These are phyloP conservation scores for Drosophila mauritiana DNA, from an alignment of 1,140 invertebrate species.

Conservation along the genomic window DNA sequence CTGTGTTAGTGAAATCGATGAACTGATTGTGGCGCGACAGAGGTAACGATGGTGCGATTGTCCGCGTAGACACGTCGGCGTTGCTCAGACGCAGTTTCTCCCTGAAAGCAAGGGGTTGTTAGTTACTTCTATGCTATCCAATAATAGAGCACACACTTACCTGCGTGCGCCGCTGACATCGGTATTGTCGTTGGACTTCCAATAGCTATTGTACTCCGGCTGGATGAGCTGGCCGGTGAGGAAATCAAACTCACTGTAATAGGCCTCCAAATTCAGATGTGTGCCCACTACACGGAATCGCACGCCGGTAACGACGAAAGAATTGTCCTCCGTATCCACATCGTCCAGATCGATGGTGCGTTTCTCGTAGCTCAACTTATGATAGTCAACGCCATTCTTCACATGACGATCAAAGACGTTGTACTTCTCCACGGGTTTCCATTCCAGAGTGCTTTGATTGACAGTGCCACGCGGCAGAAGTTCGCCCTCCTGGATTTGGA, in stretches of 20 bases:
- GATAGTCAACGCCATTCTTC: conserved; percentile 88
- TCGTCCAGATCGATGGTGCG: conserved; percentile 93
- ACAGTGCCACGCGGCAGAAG: conserved; percentile 88
- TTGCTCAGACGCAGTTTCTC: conserved; percentile 86
- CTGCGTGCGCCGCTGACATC: conserved; percentile 85
- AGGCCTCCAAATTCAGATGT: conserved; percentile 93
- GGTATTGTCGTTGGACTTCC: conserved; percentile 93
- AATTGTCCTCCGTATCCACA: conserved; percentile 88
- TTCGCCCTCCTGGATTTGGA: conserved; percentile 92
- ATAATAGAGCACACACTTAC: conserved; percentile 42
- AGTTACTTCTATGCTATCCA: conserved; percentile 5
- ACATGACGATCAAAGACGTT: conserved; percentile 86
- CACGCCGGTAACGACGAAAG: conserved; percentile 87
- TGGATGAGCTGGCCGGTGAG: conserved; percentile 88
- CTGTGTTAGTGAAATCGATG: conserved; percentile 90
- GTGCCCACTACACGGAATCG: conserved; percentile 91
- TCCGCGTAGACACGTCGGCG: conserved; percentile 89
- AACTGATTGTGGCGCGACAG: conserved; percentile 91
- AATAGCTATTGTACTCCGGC: conserved; percentile 87
- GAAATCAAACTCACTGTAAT: conserved; percentile 91
- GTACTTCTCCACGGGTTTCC: conserved; percentile 89
- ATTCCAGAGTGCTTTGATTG: conserved; percentile 86
- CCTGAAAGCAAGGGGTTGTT: conserved; percentile 77
- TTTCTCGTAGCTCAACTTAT: conserved; percentile 90
- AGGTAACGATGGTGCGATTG: conserved; percentile 86